These are phyloP conservation scores for Danaus melanippus DNA, from an alignment of 1,140 invertebrate genomes.

Conservation along the genomic window DNA sequence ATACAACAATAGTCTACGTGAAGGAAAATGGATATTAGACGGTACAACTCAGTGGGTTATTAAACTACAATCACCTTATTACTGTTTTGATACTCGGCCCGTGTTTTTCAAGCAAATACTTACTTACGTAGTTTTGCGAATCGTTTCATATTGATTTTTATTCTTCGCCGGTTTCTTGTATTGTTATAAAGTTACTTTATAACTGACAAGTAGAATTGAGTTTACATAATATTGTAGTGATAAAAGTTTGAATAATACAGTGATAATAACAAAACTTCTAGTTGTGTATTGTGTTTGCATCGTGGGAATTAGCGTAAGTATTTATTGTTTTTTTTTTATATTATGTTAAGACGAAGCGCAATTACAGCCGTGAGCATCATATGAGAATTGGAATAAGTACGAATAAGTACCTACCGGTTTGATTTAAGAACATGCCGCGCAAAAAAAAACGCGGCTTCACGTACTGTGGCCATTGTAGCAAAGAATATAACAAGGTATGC, in stretches of 20 bases:
- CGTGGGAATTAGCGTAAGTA: constrained; percentile 33
- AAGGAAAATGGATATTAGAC: constrained; percentile 55
- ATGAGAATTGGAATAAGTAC: constrained; percentile 34
- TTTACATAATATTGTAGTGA: constrained; percentile 16
- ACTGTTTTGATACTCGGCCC: constrained; percentile 20
- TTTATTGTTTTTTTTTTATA: constrained; percentile 6
- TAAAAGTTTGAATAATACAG: constrained; percentile 25
- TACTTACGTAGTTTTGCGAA: constrained; percentile 46
- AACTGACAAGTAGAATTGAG: not conserved
- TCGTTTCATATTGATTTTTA: constrained; percentile 65
- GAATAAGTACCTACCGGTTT: constrained; percentile 55
- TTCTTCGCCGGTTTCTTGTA: constrained; percentile 57
- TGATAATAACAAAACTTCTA: constrained; percentile 24
- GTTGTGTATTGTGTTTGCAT: constrained; percentile 20
- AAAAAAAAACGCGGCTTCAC: constrained; percentile 65
- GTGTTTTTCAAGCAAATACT: constrained; percentile 35
- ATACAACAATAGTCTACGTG: constrained; percentile 51
- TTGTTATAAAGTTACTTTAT: constrained; percentile 48
- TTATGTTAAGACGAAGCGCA: constrained; percentile 12
- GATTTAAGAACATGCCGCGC: constrained; percentile 50
- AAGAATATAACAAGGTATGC: constrained; percentile 60
- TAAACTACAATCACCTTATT: constrained; percentile 31
- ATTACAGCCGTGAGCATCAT: constrained; percentile 19
- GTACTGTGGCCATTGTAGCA: constrained; percentile 35
- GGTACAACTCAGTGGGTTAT: constrained; percentile 42